These are phyloP conservation scores for Paramormyrops kingsleyae DNA, from an alignment of 2,113 vertebrate genomes.

Conservation along the genomic window DNA sequence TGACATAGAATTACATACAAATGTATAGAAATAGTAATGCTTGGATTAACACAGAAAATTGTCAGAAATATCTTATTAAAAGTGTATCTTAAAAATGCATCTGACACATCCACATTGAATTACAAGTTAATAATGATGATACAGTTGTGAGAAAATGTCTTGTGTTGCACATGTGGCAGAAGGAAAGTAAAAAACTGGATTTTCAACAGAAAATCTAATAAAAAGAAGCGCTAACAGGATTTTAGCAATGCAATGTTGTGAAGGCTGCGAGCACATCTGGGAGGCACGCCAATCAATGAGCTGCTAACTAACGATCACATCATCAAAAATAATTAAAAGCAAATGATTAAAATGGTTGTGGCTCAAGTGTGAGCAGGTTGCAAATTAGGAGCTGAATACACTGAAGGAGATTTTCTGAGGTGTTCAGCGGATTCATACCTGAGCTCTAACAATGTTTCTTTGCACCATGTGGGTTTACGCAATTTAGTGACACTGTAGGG, in stretches of 20 bases:
- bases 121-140: background rate
- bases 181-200: background rate
- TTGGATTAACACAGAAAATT: background rate
- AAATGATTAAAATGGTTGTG: conserved; percentile 9
- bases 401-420: background rate
- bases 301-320: background rate
- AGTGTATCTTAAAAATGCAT: background rate
- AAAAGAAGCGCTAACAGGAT: background rate
- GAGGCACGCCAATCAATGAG: background rate
- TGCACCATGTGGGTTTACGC: background rate
- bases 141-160: background rate
- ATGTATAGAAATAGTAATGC: background rate
- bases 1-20: background rate
- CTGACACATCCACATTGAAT: background rate
- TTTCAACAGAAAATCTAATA: background rate
- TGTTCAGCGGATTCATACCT: background rate
- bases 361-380: background rate
- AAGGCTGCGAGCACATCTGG: background rate
- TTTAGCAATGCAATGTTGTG: background rate
- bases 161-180: background rate
- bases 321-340: conserved; percentile 14
- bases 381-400: background rate
- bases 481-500: background rate
- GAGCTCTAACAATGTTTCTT: background rate
- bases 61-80: background rate